These are phyloP conservation scores for Podiceps cristatus DNA, from an alignment of 2,113 vertebrate genomes.

Conservation along the genomic window DNA sequence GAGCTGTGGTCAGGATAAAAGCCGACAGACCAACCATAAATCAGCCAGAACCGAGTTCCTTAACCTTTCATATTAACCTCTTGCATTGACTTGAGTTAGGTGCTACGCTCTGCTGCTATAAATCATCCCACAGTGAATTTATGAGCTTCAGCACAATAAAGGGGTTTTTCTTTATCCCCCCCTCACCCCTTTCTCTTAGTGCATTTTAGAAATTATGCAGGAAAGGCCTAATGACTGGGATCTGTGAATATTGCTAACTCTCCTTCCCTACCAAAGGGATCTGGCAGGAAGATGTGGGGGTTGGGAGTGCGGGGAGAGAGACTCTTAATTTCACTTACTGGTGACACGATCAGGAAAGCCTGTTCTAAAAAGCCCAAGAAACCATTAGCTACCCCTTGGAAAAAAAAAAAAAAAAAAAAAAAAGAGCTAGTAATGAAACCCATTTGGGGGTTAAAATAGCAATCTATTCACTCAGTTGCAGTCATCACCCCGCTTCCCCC, in stretches of 20 bases:
- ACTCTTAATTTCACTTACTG: conserved; percentile 29
- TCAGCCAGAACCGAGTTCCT: conserved; percentile 76
- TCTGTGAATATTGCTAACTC: conserved; percentile 27
- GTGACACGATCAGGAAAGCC: conserved; percentile 12
- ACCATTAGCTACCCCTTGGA: background rate
- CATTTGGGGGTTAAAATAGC: conserved; percentile 25
- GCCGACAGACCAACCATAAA: conserved; percentile 66
- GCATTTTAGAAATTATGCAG: conserved; percentile 29
- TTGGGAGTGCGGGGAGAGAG: background rate
- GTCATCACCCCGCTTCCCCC: background rate
- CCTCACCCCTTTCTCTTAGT: background rate
- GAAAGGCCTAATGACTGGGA: conserved; percentile 47
- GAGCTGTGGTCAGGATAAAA: conserved; percentile 75
- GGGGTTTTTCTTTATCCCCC: conserved; percentile 11
- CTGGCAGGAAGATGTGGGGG: conserved; percentile 53
- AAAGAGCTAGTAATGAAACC: background rate
- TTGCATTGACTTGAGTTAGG: conserved; percentile 78
- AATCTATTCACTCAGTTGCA: background rate
- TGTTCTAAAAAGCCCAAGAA: background rate
- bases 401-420: background rate
- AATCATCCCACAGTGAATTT: conserved; percentile 78
- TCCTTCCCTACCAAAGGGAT: conserved; percentile 28
- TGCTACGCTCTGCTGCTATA: conserved; percentile 67
- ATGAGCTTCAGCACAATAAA: conserved; percentile 67
- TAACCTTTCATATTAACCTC: conserved; percentile 83